Base-by-base conservation (phyloP, 1,140 invertebrate genomes). In the Bombus soroeensis region DNA sequence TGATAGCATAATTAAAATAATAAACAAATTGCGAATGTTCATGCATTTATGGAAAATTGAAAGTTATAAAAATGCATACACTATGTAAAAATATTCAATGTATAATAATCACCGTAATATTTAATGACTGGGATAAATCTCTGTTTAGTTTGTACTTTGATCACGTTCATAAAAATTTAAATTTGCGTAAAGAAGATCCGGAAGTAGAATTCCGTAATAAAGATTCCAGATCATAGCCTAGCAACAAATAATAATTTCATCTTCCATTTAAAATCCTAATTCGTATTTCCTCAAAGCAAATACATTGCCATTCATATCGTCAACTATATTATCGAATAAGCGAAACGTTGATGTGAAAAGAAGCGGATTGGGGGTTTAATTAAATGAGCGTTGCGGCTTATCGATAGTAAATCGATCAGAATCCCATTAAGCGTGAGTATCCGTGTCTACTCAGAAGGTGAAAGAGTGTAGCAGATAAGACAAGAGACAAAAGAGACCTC, bases 381-480 rank as follows among this genome's bases (percentile, higher is more conserved):
- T 88, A 87, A 87, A 87, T 80, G 86, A 87, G 64, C 81, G n/a
- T 41, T 37, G 28, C 9, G n/a, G n/a, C 41, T 8, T 10, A 73
- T 22, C 9, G 9, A 39, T 37, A 22, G 25, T n/a, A 22, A 18
- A 37, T 88, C 81, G 80, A 87, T 78, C 84, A 87, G 70, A 57
- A 78, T 41, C 68, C 10, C 43, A 75, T 53, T 53, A 75, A 75
- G 43, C 6, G 47, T 22, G 47, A 53, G 47, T 53, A 53, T 53
- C 47, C 25, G 66, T 13, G 22, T 53, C 32, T 75, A 64, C 22
- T 76, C 32, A 9, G 28, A 47, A 76, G 59, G 34, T 39, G 32
- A 57, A 66, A 53, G 37, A 76, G 39, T 47, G 2, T 78, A 43
- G 25, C 37, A 75, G 34, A 80, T 75, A 57, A 43, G 34, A 25